Percentiles rank a stretch among this genome's conserved stretches.
Evolutionary conservation across 2,888 invertebrate species (phyloP).

Genomic region (Seira musarum): DNA sequence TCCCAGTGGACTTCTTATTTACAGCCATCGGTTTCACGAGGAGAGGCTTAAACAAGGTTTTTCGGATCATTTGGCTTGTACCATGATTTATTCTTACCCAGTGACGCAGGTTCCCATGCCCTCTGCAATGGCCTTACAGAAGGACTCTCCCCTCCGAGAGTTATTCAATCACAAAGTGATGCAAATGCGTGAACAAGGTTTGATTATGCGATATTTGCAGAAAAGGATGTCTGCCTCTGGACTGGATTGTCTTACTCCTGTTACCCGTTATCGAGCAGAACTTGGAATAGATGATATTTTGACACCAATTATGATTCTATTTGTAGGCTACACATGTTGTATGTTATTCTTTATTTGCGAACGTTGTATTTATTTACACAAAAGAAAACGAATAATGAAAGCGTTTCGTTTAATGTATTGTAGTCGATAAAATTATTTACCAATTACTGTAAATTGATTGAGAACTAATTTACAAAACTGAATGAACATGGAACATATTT

Average conservation of each 20-base stretch:
- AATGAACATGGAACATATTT: too few species aligned
- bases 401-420: neutral
- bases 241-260: neutral
- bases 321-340: slow-evolving; percentile 10
- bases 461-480: too few species aligned
- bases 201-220: neutral
- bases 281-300: slow-evolving; percentile 34
- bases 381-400: neutral
- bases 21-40: slow-evolving; percentile 16
- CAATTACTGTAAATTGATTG: too few species aligned
- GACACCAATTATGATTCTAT: slow-evolving; percentile 23
- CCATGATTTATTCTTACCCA: slow-evolving; percentile 20
- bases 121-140: slow-evolving; percentile 26
- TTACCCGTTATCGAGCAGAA: slow-evolving; percentile 1
- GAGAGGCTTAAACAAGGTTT: neutral
- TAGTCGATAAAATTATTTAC: too few species aligned
- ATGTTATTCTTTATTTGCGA: neutral
- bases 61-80: slow-evolving; percentile 14
- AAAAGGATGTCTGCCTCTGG: neutral
- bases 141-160: slow-evolving; percentile 28
- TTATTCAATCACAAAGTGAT: slow-evolving; percentile 30
- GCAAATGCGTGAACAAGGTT: slow-evolving; percentile 34
- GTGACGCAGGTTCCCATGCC: slow-evolving; percentile 9
- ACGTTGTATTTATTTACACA: neutral
- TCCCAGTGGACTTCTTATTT: slow-evolving; percentile 7